phyloP scores from a whole-genome alignment of 1,140 invertebrate genomes.

The Heliconius hermathena region DNA sequence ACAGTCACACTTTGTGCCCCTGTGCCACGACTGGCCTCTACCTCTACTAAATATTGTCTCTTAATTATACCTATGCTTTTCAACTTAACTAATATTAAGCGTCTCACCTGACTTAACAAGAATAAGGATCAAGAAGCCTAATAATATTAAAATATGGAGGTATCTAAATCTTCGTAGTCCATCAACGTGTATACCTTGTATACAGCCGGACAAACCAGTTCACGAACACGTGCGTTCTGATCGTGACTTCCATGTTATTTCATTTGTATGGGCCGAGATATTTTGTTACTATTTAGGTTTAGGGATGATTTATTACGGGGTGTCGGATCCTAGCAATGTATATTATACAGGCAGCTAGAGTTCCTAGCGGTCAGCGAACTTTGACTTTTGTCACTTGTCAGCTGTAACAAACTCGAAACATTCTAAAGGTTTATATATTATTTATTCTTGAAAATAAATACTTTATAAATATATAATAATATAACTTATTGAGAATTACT shows the following conservation, averaged over 20 bases:
- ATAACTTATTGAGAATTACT: not conserved
- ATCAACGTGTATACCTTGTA: conserved; percentile 21
- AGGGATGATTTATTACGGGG: conserved; percentile 21
- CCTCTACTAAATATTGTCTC: too few species aligned
- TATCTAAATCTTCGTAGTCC: conserved; percentile 20
- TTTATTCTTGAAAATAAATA: not conserved
- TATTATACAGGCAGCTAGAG: not conserved
- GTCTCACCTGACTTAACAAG: not conserved
- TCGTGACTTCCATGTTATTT: conserved; percentile 64
- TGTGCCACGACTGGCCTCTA: too few species aligned
- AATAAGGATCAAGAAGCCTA: not conserved
- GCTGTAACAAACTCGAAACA: not conserved
- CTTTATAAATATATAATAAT: not conserved
- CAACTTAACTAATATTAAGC: too few species aligned
- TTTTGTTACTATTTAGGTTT: conserved; percentile 37
- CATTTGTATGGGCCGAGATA: conserved; percentile 42
- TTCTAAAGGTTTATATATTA: not conserved
- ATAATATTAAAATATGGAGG: conserved; percentile 7
- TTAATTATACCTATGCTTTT: not conserved
- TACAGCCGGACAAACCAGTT: conserved; percentile 54
- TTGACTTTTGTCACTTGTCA: not conserved
- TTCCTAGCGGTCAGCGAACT: conserved; percentile 2
- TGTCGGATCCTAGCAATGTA: not conserved
- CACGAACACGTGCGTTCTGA: conserved; percentile 53
- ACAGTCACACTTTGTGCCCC: too few species aligned